Conservation (phyloP, 35 echinoderm and acorn worm genomes). For the Holothuria glaberrima region DNA sequence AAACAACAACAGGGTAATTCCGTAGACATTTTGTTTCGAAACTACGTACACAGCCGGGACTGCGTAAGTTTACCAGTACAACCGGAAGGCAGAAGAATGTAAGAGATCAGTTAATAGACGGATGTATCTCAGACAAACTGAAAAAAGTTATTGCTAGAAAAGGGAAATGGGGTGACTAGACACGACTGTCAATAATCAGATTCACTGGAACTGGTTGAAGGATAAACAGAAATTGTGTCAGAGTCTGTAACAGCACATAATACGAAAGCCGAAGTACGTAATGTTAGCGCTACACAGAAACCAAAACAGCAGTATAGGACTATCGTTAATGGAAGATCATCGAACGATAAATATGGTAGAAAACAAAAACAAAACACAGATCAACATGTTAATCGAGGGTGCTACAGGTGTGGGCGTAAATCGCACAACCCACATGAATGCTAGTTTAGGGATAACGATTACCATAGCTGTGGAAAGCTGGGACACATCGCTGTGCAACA, state of each 20-base stretch:
- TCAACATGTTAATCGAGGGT: not conserved
- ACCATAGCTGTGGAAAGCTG: constrained; percentile 21
- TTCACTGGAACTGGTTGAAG: not conserved
- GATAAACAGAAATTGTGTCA: no score
- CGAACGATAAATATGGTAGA: no score
- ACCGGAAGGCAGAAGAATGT: not conserved
- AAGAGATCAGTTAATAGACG: constrained; percentile 1
- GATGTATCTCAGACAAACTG: not conserved
- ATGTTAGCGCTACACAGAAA: no score
- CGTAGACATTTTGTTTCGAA: constrained; percentile 1
- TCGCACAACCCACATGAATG: constrained; percentile 5
- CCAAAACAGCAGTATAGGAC: no score
- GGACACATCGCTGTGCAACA: not conserved
- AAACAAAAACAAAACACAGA: no score
- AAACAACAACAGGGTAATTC: not conserved
- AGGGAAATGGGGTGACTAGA: not conserved
- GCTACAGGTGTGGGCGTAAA: constrained; percentile 36
- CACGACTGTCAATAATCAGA: not conserved
- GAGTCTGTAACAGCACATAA: no score
- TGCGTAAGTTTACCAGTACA: not conserved
- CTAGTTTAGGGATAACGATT: constrained; percentile 21
- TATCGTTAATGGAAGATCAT: no score
- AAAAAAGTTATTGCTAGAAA: not conserved
- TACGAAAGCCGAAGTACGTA: no score
- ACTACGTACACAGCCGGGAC: not conserved